Evolutionary conservation across 2,797 vertebrate species (phyloP).

Genomic region (Eurystomus glaucurus): DNA sequence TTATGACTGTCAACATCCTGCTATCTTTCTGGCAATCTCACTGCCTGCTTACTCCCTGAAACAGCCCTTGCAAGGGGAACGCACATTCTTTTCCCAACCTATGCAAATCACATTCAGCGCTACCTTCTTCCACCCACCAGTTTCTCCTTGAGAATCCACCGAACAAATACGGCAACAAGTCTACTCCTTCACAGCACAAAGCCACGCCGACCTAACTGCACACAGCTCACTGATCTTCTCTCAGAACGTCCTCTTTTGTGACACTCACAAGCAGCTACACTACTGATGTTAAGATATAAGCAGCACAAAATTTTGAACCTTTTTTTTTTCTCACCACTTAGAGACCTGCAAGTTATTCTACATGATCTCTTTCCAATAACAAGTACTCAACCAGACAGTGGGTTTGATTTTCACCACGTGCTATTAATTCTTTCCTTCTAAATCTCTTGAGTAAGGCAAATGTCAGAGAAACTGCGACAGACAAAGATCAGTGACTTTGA

Average conservation of each 20-base stretch:
- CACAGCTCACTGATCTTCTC: neutral
- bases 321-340: rapidly evolving
- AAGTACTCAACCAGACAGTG: neutral
- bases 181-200: neutral
- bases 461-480: neutral
- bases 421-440: neutral
- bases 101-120: neutral
- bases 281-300: neutral
- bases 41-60: neutral
- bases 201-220: neutral
- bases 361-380: neutral
- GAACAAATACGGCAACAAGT: neutral
- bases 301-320: neutral
- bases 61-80: neutral
- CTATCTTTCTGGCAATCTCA: neutral
- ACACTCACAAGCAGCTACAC: neutral
- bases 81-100: neutral
- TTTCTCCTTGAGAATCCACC: neutral
- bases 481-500: neutral
- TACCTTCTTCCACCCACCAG: slow-evolving; percentile 25
- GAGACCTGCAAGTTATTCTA: neutral
- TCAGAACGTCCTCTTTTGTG: neutral
- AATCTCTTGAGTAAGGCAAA: neutral
- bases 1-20: neutral
- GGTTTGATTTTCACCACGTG: neutral